These are phyloP conservation scores for Toxotes chatareus DNA, from an alignment of 2,113 vertebrate genomes.

Conservation along the genomic window DNA sequence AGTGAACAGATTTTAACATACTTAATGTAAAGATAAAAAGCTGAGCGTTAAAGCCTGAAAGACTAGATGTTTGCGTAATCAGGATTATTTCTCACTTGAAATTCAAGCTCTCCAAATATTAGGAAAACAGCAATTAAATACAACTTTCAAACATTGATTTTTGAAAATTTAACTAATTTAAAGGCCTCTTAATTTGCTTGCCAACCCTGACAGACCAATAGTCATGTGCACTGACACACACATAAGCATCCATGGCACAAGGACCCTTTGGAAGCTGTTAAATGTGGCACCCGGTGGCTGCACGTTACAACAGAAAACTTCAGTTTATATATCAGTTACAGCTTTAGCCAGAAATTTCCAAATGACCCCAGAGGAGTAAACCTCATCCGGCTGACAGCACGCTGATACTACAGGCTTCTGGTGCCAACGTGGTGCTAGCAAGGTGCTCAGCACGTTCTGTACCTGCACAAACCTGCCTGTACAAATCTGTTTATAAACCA, in stretches of 20 bases:
- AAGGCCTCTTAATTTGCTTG: neutral
- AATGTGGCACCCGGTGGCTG: neutral
- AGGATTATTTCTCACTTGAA: neutral
- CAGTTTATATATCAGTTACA: constrained; percentile 47
- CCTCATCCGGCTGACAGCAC: constrained; percentile 18
- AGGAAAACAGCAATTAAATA: neutral
- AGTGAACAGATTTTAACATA: constrained; percentile 4
- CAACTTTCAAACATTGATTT: neutral
- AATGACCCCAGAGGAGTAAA: constrained; percentile 10
- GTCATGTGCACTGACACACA: neutral
- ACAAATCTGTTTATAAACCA: neutral
- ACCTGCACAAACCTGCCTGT: neutral
- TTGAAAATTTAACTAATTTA: neutral
- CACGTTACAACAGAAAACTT: constrained; percentile 57
- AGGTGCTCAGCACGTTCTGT: constrained; percentile 14
- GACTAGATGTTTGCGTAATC: neutral
- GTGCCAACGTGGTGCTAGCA: constrained; percentile 1
- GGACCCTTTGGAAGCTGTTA: constrained; percentile 10
- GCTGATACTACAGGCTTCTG: neutral
- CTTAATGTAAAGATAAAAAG: neutral
- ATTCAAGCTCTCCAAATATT: neutral
- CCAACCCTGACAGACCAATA: neutral
- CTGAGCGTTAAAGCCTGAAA: neutral
- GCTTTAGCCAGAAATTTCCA: constrained; percentile 62
- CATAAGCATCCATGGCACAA: constrained; percentile 6